Conservation (phyloP, 2,797 vertebrate genomes). For the Diglossa cyanea region DNA sequence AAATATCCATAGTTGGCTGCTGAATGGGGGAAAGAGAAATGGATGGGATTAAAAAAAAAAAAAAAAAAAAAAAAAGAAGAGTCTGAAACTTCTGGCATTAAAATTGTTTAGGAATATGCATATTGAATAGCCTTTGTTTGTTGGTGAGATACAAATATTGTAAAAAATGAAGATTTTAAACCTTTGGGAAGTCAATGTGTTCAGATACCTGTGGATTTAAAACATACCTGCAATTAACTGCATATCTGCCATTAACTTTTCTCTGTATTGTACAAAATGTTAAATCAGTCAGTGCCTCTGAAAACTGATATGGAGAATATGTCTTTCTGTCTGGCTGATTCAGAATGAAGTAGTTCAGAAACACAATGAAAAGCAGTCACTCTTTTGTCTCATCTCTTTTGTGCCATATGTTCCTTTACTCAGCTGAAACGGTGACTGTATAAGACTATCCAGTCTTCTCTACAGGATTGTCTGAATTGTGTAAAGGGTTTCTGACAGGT, state of each 20-base stretch:
- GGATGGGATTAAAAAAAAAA: background rate
- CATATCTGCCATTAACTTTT: background rate
- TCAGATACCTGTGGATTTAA: background rate
- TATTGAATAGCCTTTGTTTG: background rate
- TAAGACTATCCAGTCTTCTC: background rate
- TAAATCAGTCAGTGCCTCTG: background rate
- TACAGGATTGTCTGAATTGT: background rate
- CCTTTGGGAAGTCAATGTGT: background rate
- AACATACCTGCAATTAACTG: background rate
- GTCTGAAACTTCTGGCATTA: background rate
- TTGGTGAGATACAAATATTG: background rate
- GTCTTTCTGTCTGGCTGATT: background rate
- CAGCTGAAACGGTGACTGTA: background rate
- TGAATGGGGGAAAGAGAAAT: background rate
- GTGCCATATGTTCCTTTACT: background rate
- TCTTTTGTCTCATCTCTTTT: background rate
- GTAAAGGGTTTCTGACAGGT: background rate
- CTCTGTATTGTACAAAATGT: background rate
- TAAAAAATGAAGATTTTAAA: background rate
- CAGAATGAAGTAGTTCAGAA: background rate
- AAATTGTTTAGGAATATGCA: background rate
- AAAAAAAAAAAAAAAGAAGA: too few species aligned
- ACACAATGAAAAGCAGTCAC: background rate
- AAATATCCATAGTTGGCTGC: background rate
- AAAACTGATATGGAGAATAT: background rate